Base-by-base conservation (phyloP, 2,113 vertebrate genomes). In the Potamarius usumacintae region DNA sequence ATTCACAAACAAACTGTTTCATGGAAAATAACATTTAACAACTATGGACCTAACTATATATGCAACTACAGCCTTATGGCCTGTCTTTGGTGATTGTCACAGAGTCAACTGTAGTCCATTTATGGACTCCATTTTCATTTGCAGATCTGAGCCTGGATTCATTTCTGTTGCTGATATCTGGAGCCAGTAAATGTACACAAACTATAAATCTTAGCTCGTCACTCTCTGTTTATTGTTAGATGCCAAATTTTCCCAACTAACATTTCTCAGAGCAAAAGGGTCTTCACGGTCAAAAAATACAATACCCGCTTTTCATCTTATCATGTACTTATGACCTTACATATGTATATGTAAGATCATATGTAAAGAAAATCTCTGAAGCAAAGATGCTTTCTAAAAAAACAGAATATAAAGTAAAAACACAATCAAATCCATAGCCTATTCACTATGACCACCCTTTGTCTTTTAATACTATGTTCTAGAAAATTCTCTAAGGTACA, bases 111-210 rank as follows among this genome's bases (percentile, higher is more conserved):
- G 92, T 93, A 93, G 92, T 92, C 96, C 95, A 93, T 95, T 95
- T 95, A 96, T 91, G 96, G 96, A 92, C 87, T 89, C 94, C 89
- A 92, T 93, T 95, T 91, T 92, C 91, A 92, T 89, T 90, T 92
- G 88, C 83, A 83, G 78, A 92, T 92, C 92, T 86, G 57, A 85
- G 93, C 89, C 94, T 93, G 92, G 92, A 92, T 94, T 92, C 92
- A 92, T 95, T 93, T 96, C 94, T 93, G 81, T 82, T 90, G 90
- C 94, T 93, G 94, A 94, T 94, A 96, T 97, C 96, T 97, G 97
- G 97, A 98, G 97, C 97, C 96, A 95, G 96, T 88, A 90, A 96
- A 96, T 93, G 94, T 97, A 98, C 86, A 99, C 97, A 98, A 95
- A 95, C 95, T 92, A 95, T 99, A 97, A 98, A 98, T 97, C 92